Conservation (phyloP, 2,888 invertebrate genomes). For the Trilocha varians region DNA sequence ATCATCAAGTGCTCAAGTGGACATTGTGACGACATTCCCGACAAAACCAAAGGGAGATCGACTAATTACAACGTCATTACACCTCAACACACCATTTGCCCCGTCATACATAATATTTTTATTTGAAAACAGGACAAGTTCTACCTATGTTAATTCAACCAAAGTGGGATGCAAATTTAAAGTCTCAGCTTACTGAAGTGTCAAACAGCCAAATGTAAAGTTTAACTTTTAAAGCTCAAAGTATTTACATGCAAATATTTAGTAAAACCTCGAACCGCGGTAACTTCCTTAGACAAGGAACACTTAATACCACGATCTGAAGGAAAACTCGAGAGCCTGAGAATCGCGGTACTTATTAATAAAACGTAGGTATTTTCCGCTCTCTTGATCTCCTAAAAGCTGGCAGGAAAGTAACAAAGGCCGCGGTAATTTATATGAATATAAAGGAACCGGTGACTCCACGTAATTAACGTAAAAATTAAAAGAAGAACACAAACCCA, state of each 20-base stretch:
- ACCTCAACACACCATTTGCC: too few relatives aligned
- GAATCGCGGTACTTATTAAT: conserved; percentile 3
- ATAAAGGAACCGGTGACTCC: conserved; percentile 3
- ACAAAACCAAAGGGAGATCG: too few relatives aligned
- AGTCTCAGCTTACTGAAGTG: too few relatives aligned
- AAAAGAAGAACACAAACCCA: conserved; percentile 13
- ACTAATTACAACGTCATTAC: too few relatives aligned
- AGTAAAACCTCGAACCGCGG: not conserved
- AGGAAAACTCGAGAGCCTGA: not conserved
- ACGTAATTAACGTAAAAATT: conserved; percentile 19
- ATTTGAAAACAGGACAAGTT: too few relatives aligned
- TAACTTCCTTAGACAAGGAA: not conserved
- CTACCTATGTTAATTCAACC: too few relatives aligned
- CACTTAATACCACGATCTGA: not conserved
- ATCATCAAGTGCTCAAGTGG: too few relatives aligned
- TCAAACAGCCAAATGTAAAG: not conserved
- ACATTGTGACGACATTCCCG: too few relatives aligned
- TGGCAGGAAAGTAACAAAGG: not conserved
- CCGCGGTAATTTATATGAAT: not conserved
- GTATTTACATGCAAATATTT: not conserved
- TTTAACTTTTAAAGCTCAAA: not conserved
- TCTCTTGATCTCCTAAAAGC: not conserved
- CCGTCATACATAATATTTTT: too few relatives aligned
- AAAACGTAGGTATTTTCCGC: not conserved
- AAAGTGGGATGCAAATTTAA: too few relatives aligned